Conservation (phyloP, 2,113 vertebrate species). For the Acinonyx jubatus region DNA sequence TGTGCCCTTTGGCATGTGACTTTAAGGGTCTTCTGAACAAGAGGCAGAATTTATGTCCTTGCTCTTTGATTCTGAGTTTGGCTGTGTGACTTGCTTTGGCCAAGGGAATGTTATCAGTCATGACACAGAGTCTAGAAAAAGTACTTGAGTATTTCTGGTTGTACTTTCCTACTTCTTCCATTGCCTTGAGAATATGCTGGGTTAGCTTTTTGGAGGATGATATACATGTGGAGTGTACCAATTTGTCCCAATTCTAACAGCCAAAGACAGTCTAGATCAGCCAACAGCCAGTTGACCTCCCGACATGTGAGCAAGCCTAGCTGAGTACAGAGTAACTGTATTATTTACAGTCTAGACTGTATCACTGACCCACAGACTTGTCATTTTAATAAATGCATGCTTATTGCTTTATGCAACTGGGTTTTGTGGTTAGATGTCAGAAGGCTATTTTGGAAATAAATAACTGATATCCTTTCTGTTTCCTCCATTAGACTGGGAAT, state of each 20-base stretch:
- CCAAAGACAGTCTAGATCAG: neutral
- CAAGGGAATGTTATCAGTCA: neutral
- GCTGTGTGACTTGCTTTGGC: neutral
- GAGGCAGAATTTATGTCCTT: neutral
- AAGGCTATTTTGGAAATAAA: conserved; percentile 42
- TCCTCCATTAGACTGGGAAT: neutral
- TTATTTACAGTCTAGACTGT: neutral
- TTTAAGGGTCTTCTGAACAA: neutral
- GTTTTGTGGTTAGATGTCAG: neutral
- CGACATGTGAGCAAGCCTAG: neutral
- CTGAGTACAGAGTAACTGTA: neutral
- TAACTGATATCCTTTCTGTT: neutral
- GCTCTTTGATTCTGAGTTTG: neutral
- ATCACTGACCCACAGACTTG: neutral
- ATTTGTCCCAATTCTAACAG: neutral
- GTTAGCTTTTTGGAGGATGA: neutral
- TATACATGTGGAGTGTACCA: neutral
- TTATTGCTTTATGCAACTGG: neutral
- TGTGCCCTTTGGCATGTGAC: neutral
- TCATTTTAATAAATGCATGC: neutral
- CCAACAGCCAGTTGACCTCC: neutral
- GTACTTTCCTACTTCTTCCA: neutral
- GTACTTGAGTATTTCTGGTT: neutral
- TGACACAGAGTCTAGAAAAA: neutral
- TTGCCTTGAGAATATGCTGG: neutral